phyloP scores from a whole-genome alignment of 1,140 invertebrate genomes.

The Drosophila navojoa region DNA sequence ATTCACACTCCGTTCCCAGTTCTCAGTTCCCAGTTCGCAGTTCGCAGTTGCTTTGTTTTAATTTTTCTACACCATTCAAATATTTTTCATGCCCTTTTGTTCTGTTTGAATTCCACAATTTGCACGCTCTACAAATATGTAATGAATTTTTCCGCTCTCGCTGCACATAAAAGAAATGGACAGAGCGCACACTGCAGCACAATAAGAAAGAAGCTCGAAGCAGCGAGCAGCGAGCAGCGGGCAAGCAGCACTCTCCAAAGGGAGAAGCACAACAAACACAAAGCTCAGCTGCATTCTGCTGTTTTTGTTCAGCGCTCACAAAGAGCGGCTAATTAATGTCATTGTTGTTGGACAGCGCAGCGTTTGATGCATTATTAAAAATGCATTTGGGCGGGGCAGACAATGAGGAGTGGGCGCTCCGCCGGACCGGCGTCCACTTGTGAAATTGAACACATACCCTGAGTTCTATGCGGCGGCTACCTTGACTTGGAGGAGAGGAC shows the following conservation, averaged over 20 bases:
- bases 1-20: slow-evolving; percentile 21
- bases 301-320: slow-evolving; percentile 68
- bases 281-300: slow-evolving; percentile 56
- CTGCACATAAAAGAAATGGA: slow-evolving; percentile 72
- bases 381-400: slow-evolving; percentile 50
- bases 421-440: slow-evolving; percentile 22
- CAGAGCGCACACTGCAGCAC: slow-evolving; percentile 44
- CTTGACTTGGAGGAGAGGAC: neutral
- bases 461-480: neutral
- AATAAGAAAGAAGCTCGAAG: slow-evolving; percentile 27
- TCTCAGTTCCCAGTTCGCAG: neutral
- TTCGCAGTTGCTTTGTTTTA: slow-evolving; percentile 1
- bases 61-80: slow-evolving; percentile 55
- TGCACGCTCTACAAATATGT: slow-evolving; percentile 70
- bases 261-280: slow-evolving; percentile 11
- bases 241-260: neutral
- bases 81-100: slow-evolving; percentile 71
- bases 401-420: slow-evolving; percentile 3
- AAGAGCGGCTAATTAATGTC: slow-evolving; percentile 78
- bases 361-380: slow-evolving; percentile 71
- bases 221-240: neutral
- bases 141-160: slow-evolving; percentile 79
- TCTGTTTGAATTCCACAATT: slow-evolving; percentile 61
- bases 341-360: slow-evolving; percentile 72
- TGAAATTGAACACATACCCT: slow-evolving; percentile 20